These are phyloP conservation scores for Tineola bisselliella DNA, from an alignment of 2,888 invertebrate genomes.

Conservation along the genomic window DNA sequence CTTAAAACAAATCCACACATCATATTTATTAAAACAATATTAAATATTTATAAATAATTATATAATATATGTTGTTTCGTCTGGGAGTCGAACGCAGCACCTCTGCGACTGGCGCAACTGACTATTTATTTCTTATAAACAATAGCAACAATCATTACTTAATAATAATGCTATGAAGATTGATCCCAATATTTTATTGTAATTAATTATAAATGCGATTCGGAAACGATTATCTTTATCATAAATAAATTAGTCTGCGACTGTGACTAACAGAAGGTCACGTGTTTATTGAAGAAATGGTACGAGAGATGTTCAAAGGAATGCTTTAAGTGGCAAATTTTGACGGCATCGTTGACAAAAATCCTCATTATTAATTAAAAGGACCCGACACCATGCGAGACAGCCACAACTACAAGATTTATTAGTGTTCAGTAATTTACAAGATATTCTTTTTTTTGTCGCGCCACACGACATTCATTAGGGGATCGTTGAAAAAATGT, in stretches of 20 bases:
- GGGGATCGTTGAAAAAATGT: constrained; percentile 26
- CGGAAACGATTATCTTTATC: too few relatives aligned
- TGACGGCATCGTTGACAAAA: constrained; percentile 33
- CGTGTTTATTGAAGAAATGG: neutral
- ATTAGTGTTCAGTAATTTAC: constrained; percentile 24
- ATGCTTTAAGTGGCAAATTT: constrained; percentile 14
- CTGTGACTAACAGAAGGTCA: neutral
- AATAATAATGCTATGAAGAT: too few relatives aligned
- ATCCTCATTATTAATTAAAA: constrained; percentile 55
- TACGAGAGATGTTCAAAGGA: constrained; percentile 15
- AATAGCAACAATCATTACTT: too few relatives aligned
- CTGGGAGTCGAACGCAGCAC: too few relatives aligned
- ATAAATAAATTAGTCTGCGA: neutral
- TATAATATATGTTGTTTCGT: too few relatives aligned
- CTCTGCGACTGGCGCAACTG: too few relatives aligned
- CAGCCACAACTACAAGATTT: constrained; percentile 43
- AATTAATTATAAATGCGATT: too few relatives aligned
- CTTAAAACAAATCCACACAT: too few relatives aligned
- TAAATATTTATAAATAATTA: too few relatives aligned
- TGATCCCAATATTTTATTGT: too few relatives aligned
- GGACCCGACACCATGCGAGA: constrained; percentile 31
- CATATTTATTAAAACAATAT: too few relatives aligned
- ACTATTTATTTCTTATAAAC: too few relatives aligned
- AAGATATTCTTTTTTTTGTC: constrained; percentile 42
- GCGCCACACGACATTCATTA: constrained; percentile 54